Percentiles rank a stretch among this genome's conserved stretches.
phyloP scores from a whole-genome alignment of 2,113 vertebrate genomes.

The Oryzias curvinotus region DNA sequence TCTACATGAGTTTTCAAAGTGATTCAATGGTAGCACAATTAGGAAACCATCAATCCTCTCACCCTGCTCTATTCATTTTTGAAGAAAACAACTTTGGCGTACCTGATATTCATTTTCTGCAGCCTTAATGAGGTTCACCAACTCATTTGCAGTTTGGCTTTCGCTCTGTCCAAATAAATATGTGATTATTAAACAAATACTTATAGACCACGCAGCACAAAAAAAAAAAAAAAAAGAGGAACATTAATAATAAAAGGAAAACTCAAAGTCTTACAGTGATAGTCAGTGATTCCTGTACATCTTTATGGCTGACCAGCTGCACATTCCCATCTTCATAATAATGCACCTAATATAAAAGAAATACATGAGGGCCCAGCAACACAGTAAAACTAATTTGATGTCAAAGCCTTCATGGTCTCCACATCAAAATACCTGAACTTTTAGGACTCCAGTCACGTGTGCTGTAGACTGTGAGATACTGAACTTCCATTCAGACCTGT shows the following conservation, averaged over 20 bases:
- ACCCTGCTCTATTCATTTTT: background rate
- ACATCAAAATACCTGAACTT: constrained; percentile 83
- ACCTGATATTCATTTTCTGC: constrained; percentile 98
- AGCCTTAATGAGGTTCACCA: constrained; percentile 93
- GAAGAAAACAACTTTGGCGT: constrained; percentile 32
- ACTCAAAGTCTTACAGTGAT: constrained; percentile 82
- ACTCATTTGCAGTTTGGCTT: constrained; percentile 90
- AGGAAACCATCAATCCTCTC: too few relatives aligned
- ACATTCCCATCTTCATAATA: constrained; percentile 98
- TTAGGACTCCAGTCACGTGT: constrained; percentile 88
- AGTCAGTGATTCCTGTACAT: constrained; percentile 86
- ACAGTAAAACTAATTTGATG: background rate
- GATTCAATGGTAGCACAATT: too few relatives aligned
- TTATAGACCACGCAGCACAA: too few relatives aligned
- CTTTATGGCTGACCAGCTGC: constrained; percentile 96
- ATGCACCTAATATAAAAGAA: constrained; percentile 82
- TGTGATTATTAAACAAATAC: background rate
- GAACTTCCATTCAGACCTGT: constrained; percentile 96
- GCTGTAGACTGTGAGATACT: constrained; percentile 85
- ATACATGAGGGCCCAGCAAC: background rate
- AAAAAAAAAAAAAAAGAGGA: background rate
- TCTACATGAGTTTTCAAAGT: too few relatives aligned
- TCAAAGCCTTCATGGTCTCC: background rate
- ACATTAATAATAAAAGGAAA: background rate
- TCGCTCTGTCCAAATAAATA: constrained; percentile 79